These are phyloP conservation scores for Pogonognathellus flavescens DNA, from an alignment of 1,140 invertebrate species.

Conservation along the genomic window DNA sequence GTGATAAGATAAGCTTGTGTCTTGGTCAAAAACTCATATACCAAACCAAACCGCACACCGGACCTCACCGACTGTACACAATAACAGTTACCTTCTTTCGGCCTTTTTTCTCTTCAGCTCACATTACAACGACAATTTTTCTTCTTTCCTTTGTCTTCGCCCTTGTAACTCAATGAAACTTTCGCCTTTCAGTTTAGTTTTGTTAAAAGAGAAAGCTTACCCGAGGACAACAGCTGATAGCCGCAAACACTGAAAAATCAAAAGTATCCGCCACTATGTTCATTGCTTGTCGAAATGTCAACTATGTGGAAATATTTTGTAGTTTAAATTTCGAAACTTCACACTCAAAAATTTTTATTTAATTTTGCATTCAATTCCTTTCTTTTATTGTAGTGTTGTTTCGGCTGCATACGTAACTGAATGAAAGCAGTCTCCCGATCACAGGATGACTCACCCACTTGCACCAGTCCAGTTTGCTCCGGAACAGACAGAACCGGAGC, in stretches of 20 bases:
- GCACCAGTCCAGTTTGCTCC: neutral
- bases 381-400: too few relatives aligned
- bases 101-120: neutral
- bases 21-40: constrained; percentile 1
- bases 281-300: too few relatives aligned
- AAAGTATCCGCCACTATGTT: too few relatives aligned
- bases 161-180: neutral
- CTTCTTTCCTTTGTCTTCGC: neutral
- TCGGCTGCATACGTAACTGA: neutral
- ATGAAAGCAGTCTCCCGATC: neutral
- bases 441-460: constrained; percentile 31
- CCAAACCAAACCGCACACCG: constrained; percentile 2
- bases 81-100: neutral
- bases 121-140: neutral
- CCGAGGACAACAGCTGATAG: neutral
- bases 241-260: neutral
- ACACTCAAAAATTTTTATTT: too few relatives aligned
- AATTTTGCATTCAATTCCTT: too few relatives aligned
- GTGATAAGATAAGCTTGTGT: constrained; percentile 15
- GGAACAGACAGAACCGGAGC: neutral
- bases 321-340: too few relatives aligned
- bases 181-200: neutral
- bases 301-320: too few relatives aligned
- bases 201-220: neutral
- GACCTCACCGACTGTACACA: neutral